Base-by-base conservation (phyloP, 2,888 invertebrate genomes). In the Orthonychiurus folsomi region DNA sequence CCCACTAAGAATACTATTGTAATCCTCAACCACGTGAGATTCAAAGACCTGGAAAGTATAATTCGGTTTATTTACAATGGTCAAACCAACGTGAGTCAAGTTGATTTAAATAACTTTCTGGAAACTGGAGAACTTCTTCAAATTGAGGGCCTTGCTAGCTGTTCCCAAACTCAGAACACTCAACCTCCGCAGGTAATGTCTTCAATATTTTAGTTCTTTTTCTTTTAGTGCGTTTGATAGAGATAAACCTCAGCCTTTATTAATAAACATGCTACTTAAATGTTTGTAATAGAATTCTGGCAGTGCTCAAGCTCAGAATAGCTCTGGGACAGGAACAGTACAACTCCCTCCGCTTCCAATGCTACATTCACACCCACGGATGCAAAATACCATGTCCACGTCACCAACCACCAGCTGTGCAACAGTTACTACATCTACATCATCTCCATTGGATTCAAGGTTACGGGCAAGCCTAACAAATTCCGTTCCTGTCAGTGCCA, bases 61-160 rank as follows among this genome's bases (percentile, higher is more conserved):
- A 50, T 72, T 2, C 60, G 57, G 9, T 72, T 69, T 56, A 63
- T 70, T 3, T 72, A 72, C 56, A 63, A 69, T 55, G 72, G 72
- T 12, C 62, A 69, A 63, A 69, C 69, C 1, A 66, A 70, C n/a
- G 64, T 72, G 0, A 63, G 64, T 37, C 66, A 69, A 55, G 37
- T 61, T 0, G 69, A 70, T 15, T 62, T 72, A 0, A 60, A 58
- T 12, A 63, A 60, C 21, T 72, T 72, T 28, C 58, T 72, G 12
- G 26, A 65, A 52, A 65, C 70, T 21, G 72, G 66, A 1, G 66
- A 71, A 28, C 50, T 69, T 3, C 57, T 72, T 2, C 68, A 72
- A 60, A 69, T 72, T 61, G 66, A 71, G 65, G 72, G 72, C 9
- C 60, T 72, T 2, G 60, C 65, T 15, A 60, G 50, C 12, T 50